Evolutionary conservation across 2,113 vertebrate species (phyloP).

Genomic region (Dunckerocampus dactyliophorus): DNA sequence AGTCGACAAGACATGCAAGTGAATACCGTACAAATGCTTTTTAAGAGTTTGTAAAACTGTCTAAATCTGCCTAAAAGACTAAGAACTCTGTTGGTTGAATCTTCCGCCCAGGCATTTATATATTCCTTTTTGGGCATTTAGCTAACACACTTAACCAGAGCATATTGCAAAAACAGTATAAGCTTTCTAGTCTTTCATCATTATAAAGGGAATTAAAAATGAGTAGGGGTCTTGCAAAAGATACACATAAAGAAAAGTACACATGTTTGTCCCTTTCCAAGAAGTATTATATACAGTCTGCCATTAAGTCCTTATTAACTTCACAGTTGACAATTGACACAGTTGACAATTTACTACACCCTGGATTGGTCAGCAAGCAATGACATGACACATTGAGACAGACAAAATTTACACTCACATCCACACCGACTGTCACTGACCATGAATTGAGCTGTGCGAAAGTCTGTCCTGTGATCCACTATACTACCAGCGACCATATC

Average conservation of each 20-base stretch:
- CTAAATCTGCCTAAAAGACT: conserved; percentile 44
- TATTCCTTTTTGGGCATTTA: conserved; percentile 47
- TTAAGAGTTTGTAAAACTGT: neutral
- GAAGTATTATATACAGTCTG: conserved; percentile 29
- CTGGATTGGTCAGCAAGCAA: too few species aligned
- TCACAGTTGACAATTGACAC: too few species aligned
- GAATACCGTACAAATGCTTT: conserved; percentile 26
- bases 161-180: conserved; percentile 38
- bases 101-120: conserved; percentile 32
- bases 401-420: too few species aligned
- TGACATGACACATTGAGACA: too few species aligned
- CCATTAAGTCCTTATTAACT: conserved; percentile 38
- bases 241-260: neutral
- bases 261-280: conserved; percentile 16
- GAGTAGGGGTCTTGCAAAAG: conserved; percentile 16
- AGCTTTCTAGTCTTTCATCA: conserved; percentile 10
- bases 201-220: conserved; percentile 24
- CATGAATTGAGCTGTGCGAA: too few species aligned
- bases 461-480: too few species aligned
- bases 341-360: too few species aligned
- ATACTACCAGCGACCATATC: too few species aligned
- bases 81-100: conserved; percentile 26
- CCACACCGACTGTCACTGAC: too few species aligned
- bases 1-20: conserved; percentile 9
- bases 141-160: conserved; percentile 32